Conservation (phyloP, 2,113 vertebrate genomes). For the Cinclus cinclus region DNA sequence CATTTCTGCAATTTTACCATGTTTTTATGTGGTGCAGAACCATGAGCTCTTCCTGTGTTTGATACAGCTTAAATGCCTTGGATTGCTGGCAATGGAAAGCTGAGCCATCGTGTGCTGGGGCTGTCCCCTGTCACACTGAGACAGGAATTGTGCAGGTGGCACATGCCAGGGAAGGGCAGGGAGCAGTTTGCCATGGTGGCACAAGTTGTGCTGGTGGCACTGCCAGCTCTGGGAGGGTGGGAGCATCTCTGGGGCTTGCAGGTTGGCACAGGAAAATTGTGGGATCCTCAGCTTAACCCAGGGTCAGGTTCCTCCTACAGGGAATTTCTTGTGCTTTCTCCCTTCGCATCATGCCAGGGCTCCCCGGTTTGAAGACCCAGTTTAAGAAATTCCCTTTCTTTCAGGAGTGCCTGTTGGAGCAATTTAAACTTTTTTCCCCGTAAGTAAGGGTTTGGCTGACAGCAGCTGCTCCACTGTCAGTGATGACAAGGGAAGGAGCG, state of each 20-base stretch:
- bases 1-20: neutral
- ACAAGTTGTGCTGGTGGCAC: neutral
- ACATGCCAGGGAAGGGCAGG: neutral
- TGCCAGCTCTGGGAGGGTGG: neutral
- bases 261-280: neutral
- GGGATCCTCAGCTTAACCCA: neutral
- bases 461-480: neutral
- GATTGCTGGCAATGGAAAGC: neutral
- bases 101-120: neutral
- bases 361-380: neutral
- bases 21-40: neutral
- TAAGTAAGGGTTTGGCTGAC: neutral
- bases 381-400: neutral
- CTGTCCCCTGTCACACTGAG: fast-evolving
- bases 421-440: neutral
- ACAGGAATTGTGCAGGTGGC: neutral
- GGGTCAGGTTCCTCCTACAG: neutral
- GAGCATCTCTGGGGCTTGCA: neutral
- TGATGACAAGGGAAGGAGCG: neutral
- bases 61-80: neutral
- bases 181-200: neutral
- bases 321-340: neutral
- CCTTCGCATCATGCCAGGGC: neutral
- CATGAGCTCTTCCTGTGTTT: neutral
- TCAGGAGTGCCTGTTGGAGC: neutral